Conservation (phyloP, 2,797 vertebrate species). For the Alectoris magna region DNA sequence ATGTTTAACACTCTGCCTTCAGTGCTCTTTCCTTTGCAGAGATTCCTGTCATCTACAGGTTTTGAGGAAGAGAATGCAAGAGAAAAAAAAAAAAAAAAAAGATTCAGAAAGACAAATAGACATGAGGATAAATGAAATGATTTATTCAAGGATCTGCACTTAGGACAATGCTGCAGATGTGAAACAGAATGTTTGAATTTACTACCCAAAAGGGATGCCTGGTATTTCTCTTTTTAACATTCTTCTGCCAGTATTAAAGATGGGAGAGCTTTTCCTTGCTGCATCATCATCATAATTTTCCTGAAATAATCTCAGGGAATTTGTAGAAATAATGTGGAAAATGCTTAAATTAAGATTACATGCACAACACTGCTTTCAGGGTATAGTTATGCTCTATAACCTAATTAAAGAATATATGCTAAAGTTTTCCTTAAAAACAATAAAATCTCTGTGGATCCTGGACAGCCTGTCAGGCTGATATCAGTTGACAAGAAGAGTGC, state of each 20-base stretch:
- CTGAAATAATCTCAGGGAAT: neutral
- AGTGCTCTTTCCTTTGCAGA: neutral
- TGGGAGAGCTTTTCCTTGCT: neutral
- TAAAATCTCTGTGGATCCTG: neutral
- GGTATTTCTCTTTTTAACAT: neutral
- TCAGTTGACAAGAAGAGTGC: neutral
- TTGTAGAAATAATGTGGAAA: neutral
- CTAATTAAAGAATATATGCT: neutral
- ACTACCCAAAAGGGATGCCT: neutral
- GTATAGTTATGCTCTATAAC: neutral
- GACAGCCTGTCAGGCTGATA: neutral
- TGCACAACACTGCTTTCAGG: neutral
- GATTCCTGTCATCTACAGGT: neutral
- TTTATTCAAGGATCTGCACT: neutral
- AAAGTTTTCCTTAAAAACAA: neutral
- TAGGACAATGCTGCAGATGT: neutral
- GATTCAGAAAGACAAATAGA: neutral
- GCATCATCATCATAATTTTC: neutral
- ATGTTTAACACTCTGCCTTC: neutral
- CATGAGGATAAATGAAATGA: neutral
- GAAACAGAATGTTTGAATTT: neutral
- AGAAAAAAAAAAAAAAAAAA: neutral
- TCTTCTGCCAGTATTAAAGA: neutral
- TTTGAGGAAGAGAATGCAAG: neutral
- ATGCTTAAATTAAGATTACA: neutral